These are phyloP conservation scores for Thomomys bottae DNA, from an alignment of 2,113 vertebrate species.

Conservation along the genomic window DNA sequence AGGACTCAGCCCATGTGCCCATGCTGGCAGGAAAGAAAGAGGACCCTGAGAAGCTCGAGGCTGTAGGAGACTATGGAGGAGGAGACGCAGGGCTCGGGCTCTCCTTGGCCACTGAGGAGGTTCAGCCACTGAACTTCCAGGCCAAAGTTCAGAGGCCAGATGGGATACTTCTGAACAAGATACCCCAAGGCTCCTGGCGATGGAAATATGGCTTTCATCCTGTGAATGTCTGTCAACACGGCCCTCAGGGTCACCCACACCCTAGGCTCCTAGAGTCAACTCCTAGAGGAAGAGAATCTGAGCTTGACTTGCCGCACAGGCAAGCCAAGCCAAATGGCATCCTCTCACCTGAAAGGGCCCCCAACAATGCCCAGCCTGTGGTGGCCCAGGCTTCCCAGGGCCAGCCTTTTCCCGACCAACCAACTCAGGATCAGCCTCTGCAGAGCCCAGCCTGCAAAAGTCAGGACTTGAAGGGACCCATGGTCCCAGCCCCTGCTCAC, in stretches of 20 bases:
- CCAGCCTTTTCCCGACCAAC: neutral
- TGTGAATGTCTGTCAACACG: neutral
- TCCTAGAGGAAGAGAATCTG: neutral
- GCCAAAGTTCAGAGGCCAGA: neutral
- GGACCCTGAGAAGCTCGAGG: neutral
- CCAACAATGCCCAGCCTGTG: neutral
- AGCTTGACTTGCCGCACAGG: neutral
- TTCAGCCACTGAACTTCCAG: too few species aligned
- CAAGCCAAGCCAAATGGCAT: neutral
- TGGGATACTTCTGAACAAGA: neutral
- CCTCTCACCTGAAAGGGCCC: neutral
- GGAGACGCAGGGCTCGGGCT: slow-evolving; percentile 51
- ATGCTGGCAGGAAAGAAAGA: neutral
- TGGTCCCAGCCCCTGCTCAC: neutral
- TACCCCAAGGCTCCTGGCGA: neutral
- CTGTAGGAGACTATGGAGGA: neutral
- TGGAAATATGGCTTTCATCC: neutral
- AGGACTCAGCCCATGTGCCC: neutral
- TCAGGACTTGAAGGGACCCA: neutral
- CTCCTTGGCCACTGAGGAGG: neutral
- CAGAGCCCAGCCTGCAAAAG: neutral
- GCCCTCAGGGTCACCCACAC: neutral
- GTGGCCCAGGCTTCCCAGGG: neutral
- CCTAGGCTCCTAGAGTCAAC: neutral
- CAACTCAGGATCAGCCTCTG: neutral